Base-by-base conservation (phyloP, 1,140 invertebrate genomes). In the Anadara kagoshimensis region DNA sequence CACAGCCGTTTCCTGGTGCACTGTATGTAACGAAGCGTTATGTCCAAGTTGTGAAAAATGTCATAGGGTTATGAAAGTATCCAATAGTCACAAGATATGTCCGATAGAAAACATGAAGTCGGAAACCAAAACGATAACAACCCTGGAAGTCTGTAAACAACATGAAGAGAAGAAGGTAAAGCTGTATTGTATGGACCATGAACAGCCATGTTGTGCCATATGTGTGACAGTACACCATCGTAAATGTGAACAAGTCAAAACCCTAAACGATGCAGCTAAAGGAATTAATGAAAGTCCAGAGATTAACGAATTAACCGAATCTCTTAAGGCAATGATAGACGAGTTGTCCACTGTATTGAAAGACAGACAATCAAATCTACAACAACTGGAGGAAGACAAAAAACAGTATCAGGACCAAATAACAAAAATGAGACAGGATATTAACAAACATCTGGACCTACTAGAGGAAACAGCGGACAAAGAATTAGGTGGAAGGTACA, bases 141-240 rank as follows among this genome's bases (percentile, higher is more conserved):
- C 10, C 22, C 16, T 44, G 11, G 41, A 62, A 62, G 7, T 5
- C 5, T 62, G 59, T 29, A 24, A 14, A 5, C n/a, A 16, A 16
- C 59, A 62, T 45, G 5, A 16, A 18, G 59, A 43, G 45, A 41
- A 62, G 44, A 24, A 44, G 2, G 4, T 62, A 10, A 44, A 62
- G 22, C 22, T 62, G 41, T 62, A 57, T 24, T 68, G 65, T 47
- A 24, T 18, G 18, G 65, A 68, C 20, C 65, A 68, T 53, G 36
- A 20, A 45, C 20, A 22, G 8, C n/a, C n/a, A 62, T 62, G 59
- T 14, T 62, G 59, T 20, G 43, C 59, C 4, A 45, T 44, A 10
- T 62, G 59, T 47, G 36, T 62, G 14, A 44, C 59, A 20, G 36
- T 62, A 10, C 41, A 62, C 44, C 59, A 62, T 14, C 24, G 59